phyloP scores from a whole-genome alignment of 2,888 invertebrate genomes.

The Nasonia oneida region DNA sequence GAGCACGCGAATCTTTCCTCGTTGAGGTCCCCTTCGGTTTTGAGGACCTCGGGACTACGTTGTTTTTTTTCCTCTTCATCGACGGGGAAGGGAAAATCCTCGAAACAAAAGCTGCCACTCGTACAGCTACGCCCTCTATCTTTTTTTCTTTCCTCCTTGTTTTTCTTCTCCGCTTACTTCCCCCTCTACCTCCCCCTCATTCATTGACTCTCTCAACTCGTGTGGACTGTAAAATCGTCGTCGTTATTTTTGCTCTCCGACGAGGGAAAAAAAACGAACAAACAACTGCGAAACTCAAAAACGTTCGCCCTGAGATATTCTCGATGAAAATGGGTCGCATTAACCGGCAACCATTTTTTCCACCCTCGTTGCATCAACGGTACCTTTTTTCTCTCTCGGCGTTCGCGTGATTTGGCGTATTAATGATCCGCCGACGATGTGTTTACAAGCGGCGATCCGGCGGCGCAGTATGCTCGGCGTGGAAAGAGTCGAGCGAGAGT shows the following conservation, averaged over 20 bases:
- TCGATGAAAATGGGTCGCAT: constrained; percentile 17
- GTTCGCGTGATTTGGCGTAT: constrained; percentile 60
- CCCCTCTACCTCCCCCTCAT: background rate
- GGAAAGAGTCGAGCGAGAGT: constrained; percentile 23
- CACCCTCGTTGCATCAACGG: background rate
- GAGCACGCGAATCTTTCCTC: constrained; percentile 18
- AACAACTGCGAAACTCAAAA: background rate
- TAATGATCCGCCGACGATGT: constrained; percentile 64
- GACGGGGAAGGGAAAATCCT: constrained; percentile 25
- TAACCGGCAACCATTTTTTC: constrained; percentile 2
- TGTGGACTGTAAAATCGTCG: background rate
- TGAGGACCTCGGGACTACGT: constrained; percentile 12
- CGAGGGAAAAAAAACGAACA: too few relatives aligned
- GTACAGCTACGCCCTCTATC: background rate
- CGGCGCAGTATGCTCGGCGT: background rate
- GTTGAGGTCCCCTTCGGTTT: background rate
- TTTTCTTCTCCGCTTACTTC: background rate
- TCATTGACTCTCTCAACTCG: background rate
- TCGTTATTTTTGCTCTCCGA: background rate
- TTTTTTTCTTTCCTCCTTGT: constrained; percentile 1
- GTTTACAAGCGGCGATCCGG: constrained; percentile 61
- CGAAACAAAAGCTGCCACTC: constrained; percentile 43
- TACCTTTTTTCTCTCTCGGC: background rate
- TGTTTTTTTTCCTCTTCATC: background rate
- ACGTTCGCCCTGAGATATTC: background rate